Evolutionary conservation across 2,797 vertebrate species (phyloP).

Genomic region (Furcifer pardalis): DNA sequence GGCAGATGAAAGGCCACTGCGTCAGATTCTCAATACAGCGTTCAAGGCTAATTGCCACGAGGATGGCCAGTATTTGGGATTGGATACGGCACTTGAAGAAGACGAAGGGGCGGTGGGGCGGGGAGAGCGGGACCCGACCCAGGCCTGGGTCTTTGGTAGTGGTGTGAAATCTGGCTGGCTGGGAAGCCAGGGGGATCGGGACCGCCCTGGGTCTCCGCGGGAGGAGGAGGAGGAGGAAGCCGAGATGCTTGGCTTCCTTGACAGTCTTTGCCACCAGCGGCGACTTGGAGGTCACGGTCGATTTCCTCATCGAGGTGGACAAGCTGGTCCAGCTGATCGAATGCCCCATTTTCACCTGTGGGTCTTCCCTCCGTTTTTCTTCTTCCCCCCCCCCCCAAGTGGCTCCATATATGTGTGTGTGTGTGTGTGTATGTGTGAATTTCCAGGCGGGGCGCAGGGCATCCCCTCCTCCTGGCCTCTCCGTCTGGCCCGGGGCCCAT

Average conservation of each 20-base stretch:
- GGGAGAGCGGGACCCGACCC: too few species aligned
- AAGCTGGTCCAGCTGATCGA: constrained; percentile 98
- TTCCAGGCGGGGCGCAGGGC: neutral
- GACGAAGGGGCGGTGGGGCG: too few species aligned
- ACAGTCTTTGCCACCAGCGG: constrained; percentile 74
- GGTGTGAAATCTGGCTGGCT: too few species aligned
- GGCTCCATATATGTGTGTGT: fast-evolving
- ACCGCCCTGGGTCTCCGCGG: neutral
- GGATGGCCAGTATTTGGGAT: too few species aligned
- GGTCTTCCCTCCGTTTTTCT: constrained; percentile 51
- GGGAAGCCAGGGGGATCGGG: neutral
- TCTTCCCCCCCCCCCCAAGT: fast-evolving
- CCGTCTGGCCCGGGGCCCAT: fast-evolving
- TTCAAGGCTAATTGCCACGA: too few species aligned
- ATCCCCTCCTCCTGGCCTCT: fast-evolving
- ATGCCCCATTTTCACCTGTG: constrained; percentile 97
- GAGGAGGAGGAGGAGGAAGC: neutral
- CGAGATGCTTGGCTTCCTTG: constrained; percentile 64
- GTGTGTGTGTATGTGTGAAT: fast-evolving
- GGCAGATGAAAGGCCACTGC: too few species aligned
- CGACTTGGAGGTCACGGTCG: constrained; percentile 95
- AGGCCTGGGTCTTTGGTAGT: too few species aligned
- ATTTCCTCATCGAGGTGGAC: constrained; percentile 97
- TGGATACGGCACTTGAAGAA: too few species aligned
- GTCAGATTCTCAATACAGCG: too few species aligned